These are phyloP conservation scores for Arremon aurantiirostris DNA, from an alignment of 2,797 vertebrate species.

Conservation along the genomic window DNA sequence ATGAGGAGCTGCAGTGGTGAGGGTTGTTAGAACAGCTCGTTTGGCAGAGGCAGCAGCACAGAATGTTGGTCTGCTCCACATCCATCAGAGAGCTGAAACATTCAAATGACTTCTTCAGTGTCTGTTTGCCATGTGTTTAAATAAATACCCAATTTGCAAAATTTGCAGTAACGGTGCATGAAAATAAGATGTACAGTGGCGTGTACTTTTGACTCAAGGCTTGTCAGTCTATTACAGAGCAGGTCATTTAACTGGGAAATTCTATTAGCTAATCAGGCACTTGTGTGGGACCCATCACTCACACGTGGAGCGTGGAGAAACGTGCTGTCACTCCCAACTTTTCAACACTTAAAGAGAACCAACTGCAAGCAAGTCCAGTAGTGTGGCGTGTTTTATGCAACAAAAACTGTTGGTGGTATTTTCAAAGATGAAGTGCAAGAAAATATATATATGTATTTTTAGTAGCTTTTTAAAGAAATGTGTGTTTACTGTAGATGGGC, in stretches of 20 bases:
- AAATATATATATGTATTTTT: not conserved
- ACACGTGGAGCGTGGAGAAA: not conserved
- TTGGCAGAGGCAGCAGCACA: constrained; percentile 13
- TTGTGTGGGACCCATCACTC: not conserved
- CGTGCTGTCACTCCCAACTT: not conserved
- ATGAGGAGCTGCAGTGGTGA: not conserved
- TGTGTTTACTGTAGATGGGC: not conserved
- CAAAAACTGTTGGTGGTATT: not conserved
- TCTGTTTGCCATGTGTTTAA: constrained; percentile 47
- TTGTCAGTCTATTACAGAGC: constrained; percentile 17
- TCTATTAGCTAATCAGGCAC: constrained; percentile 9
- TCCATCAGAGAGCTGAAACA: not conserved
- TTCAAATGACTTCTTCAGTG: not conserved
- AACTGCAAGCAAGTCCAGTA: not conserved
- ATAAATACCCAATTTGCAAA: constrained; percentile 52
- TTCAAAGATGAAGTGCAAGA: not conserved
- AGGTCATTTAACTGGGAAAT: not conserved
- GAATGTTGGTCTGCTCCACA: not conserved
- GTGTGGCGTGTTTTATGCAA: not conserved
- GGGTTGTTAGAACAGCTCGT: not conserved
- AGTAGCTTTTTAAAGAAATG: not conserved
- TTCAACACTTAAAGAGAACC: not conserved
- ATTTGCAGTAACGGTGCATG: constrained; percentile 38
- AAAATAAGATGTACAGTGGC: constrained; percentile 5
- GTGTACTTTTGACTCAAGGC: constrained; percentile 21